phyloP scores from a whole-genome alignment of 30 jellyfish, hydroid and myxozoan species.

The Aurelia aurita complex sp. Pacific region DNA sequence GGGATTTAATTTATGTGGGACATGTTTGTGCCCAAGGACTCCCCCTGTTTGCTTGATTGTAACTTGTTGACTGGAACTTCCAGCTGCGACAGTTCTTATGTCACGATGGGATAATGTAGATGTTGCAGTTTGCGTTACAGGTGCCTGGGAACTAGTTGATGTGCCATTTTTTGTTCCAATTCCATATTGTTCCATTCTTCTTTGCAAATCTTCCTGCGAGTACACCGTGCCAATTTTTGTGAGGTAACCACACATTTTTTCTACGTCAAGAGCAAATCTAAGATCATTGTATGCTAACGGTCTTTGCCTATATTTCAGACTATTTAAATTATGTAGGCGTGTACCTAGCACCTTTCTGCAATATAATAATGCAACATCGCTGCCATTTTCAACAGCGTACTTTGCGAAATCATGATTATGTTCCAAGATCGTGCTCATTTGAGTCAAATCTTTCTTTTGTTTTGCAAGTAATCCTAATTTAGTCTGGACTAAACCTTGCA shows the following conservation, averaged over 20 bases:
- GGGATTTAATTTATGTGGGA: slow-evolving; percentile 58
- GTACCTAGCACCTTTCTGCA: slow-evolving; percentile 94
- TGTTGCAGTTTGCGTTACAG: slow-evolving; percentile 27
- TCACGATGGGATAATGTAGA: not conserved
- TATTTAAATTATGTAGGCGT: slow-evolving; percentile 89
- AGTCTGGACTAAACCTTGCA: slow-evolving; percentile 72
- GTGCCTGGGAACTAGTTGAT: slow-evolving; percentile 16
- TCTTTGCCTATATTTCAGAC: slow-evolving; percentile 90
- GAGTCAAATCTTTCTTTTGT: slow-evolving; percentile 93
- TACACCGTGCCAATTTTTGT: slow-evolving; percentile 83
- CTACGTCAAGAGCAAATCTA: slow-evolving; percentile 82
- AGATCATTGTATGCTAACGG: slow-evolving; percentile 88
- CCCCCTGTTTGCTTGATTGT: not conserved
- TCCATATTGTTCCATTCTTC: slow-evolving; percentile 75
- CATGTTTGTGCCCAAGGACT: not conserved
- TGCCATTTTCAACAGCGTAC: slow-evolving; percentile 94
- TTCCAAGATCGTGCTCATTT: slow-evolving; percentile 89
- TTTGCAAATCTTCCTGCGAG: slow-evolving; percentile 95
- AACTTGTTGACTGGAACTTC: not conserved
- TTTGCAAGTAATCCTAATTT: slow-evolving; percentile 83
- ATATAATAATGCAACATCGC: slow-evolving; percentile 91
- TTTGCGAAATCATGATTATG: slow-evolving; percentile 98
- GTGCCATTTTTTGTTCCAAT: not conserved
- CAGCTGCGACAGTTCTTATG: not conserved
- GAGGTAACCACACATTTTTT: slow-evolving; percentile 74